phyloP scores from a whole-genome alignment of 1,140 invertebrate species.

The Nylanderia fulva region DNA sequence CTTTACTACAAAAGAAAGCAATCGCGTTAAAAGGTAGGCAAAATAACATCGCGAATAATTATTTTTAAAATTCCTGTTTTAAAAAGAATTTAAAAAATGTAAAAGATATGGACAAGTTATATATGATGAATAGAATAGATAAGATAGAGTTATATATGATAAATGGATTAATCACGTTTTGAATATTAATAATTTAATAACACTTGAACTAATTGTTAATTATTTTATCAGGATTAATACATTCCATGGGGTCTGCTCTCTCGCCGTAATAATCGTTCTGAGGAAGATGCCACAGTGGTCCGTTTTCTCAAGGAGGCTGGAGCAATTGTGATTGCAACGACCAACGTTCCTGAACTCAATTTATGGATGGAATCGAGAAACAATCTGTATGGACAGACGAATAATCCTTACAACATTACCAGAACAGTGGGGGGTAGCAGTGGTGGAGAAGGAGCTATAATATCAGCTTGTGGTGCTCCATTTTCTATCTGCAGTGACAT shows the following conservation, averaged over 20 bases:
- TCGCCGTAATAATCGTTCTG: conserved; percentile 86
- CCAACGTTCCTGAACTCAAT: conserved; percentile 96
- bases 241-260: conserved; percentile 89
- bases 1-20: conserved; percentile 92
- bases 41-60: neutral
- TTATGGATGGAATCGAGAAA: conserved; percentile 96
- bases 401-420: conserved; percentile 96
- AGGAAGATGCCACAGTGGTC: conserved; percentile 92
- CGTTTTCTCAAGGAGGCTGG: conserved; percentile 91
- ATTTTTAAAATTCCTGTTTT: conserved; percentile 3
- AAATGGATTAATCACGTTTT: neutral
- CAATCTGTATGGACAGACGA: conserved; percentile 95
- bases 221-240: conserved; percentile 86
- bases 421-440: conserved; percentile 94
- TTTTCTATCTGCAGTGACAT: conserved; percentile 96
- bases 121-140: neutral
- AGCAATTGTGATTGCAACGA: conserved; percentile 95
- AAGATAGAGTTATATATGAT: neutral
- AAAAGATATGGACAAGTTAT: conserved; percentile 4
- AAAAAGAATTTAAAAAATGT: conserved; percentile 13
- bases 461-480: conserved; percentile 92
- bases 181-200: conserved; percentile 76
- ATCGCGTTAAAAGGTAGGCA: conserved; percentile 87
- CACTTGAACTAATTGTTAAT: conserved; percentile 85
- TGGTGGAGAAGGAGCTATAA: conserved; percentile 92